A percentile compares a stretch with the other conserved stretches of the same genome.
Evolutionary conservation across 2,797 vertebrate genomes (phyloP).

Genomic region (Melanotaenia pygmaea): DNA sequence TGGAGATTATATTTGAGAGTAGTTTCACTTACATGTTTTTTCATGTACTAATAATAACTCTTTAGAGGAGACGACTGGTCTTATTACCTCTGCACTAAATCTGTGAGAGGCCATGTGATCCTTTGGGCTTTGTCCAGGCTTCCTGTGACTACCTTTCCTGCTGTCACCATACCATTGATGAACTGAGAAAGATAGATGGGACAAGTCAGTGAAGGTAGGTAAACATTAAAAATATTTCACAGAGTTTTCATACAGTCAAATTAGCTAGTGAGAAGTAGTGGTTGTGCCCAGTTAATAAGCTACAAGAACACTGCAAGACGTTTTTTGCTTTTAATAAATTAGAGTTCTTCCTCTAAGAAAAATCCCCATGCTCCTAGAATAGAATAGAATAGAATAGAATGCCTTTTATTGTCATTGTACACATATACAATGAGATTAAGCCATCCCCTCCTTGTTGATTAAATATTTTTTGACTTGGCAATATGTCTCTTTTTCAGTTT

Average conservation of each 20-base stretch:
- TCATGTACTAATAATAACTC: not conserved
- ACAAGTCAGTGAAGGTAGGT: not conserved
- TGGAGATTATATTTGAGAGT: not conserved
- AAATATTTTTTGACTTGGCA: not conserved
- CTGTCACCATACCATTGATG: slow-evolving; percentile 48
- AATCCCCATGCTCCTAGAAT: rapidly evolving
- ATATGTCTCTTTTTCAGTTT: not conserved
- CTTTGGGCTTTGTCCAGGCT: slow-evolving; percentile 53
- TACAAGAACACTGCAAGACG: too few relatives aligned
- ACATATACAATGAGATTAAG: too few relatives aligned
- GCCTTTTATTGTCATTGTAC: too few relatives aligned
- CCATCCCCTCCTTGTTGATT: not conserved
- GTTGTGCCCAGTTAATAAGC: not conserved
- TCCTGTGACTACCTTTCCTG: slow-evolving; percentile 32
- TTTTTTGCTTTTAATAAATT: not conserved
- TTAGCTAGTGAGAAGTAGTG: not conserved
- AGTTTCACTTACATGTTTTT: not conserved
- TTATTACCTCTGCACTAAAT: slow-evolving; percentile 69
- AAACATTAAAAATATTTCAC: rapidly evolving
- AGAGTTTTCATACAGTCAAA: not conserved
- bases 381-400: too few relatives aligned
- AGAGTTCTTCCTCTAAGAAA: rapidly evolving
- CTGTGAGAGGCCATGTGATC: slow-evolving; percentile 44
- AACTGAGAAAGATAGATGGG: slow-evolving; percentile 44
- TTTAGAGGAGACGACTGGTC: too few relatives aligned